Evolutionary conservation across 2,888 invertebrate genomes (phyloP).

Genomic region (Chydorus sphaericus): DNA sequence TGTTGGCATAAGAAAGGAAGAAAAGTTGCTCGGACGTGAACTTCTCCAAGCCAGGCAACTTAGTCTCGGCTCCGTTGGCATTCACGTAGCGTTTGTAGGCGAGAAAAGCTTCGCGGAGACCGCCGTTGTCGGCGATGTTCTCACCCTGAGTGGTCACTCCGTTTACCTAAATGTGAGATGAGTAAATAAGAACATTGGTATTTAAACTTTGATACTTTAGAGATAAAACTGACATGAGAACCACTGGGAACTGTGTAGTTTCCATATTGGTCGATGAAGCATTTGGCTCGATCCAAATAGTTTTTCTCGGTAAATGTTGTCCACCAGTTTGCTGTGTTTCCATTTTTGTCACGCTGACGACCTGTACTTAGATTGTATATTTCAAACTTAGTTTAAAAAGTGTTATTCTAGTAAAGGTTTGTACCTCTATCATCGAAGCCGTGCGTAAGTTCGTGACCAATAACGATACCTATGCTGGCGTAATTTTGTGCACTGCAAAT

Average conservation of each 20-base stretch:
- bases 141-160: too few species aligned
- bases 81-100: too few species aligned
- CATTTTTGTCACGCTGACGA: slow-evolving; percentile 36
- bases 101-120: too few species aligned
- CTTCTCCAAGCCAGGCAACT: too few species aligned
- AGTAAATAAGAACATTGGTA: too few species aligned
- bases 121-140: too few species aligned
- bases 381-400: neutral
- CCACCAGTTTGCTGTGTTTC: slow-evolving; percentile 41
- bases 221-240: too few species aligned
- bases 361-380: slow-evolving; percentile 22
- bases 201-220: too few species aligned
- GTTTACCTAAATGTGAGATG: too few species aligned
- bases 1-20: slow-evolving; percentile 71
- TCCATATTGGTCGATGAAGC: slow-evolving; percentile 36
- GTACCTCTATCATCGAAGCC: slow-evolving; percentile 26
- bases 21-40: slow-evolving; percentile 55
- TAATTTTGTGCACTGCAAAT: slow-evolving; percentile 29
- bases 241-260: slow-evolving; percentile 29
- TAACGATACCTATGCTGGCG: slow-evolving; percentile 33
- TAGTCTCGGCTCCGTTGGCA: too few species aligned
- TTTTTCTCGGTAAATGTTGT: slow-evolving; percentile 32
- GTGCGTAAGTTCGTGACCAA: slow-evolving; percentile 35
- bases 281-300: slow-evolving; percentile 35
- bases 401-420: neutral